Conservation (phyloP, 2,797 vertebrate species). For the Squalus acanthias region DNA sequence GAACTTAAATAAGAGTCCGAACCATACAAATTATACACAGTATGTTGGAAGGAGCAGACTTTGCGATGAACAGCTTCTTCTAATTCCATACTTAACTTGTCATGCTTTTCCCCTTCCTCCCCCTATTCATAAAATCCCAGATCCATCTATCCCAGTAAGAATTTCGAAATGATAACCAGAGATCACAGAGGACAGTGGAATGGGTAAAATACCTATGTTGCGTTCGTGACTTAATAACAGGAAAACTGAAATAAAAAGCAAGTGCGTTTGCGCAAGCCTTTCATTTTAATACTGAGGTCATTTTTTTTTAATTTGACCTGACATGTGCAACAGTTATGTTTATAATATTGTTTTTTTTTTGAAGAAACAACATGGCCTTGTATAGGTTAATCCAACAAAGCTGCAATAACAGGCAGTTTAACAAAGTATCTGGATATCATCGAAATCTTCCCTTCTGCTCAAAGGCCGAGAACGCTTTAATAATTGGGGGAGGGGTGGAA, state of each 20-base stretch:
- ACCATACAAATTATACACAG: background rate
- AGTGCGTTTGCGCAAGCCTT: background rate
- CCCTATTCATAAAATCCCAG: background rate
- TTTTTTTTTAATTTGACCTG: background rate
- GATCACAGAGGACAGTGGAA: background rate
- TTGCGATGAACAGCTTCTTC: background rate
- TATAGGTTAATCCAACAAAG: background rate
- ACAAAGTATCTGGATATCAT: background rate
- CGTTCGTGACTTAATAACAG: background rate
- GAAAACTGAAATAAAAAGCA: background rate
- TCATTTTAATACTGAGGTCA: background rate
- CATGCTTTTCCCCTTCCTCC: background rate
- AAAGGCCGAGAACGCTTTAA: background rate
- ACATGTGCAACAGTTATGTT: background rate
- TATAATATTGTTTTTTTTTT: background rate
- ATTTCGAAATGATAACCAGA: background rate
- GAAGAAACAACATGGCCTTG: background rate
- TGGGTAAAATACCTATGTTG: background rate
- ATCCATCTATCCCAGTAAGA: background rate
- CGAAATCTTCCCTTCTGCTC: background rate
- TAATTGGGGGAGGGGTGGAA: background rate
- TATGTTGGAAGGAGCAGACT: background rate
- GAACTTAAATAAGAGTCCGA: background rate
- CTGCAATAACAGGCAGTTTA: background rate
- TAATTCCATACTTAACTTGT: background rate